Base-by-base conservation (phyloP, 2,797 vertebrate species). In the Yasuhikotakia modesta region DNA sequence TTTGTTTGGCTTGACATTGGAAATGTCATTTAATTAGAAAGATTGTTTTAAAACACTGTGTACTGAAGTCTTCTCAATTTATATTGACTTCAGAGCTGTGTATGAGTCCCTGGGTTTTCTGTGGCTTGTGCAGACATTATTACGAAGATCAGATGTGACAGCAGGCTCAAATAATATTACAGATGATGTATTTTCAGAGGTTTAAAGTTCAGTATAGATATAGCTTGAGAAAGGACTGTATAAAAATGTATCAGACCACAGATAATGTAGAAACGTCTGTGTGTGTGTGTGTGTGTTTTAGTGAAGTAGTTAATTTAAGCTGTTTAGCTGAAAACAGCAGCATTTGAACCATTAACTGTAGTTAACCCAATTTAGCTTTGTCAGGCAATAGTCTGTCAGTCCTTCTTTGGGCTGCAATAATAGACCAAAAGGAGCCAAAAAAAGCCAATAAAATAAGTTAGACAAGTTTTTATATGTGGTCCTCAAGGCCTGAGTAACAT, bases 341-440 rank as follows among this genome's bases (percentile, higher is more conserved):
- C 71, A 43, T 55, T 55, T 82, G 67, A 82, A 78, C 81, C 80
- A 75, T 65, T 61, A 72, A 75, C 27, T 87, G 83, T 85, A 86
- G 70, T 77, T 78, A 87, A 88, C 84, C 82, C 85, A 78, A 80
- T 87, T 89, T 87, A 82, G 70, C 78, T 86, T 85, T 80, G 84
- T 82, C 83, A 70, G 67, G 81, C 79, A 79, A 61, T 27, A 76
- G 61, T 76, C 13, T 3, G 35, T 68, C 60, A 45, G 68, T 66
- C 55, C 73, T 67, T 50, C 45, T 63, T 79, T 67, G 63, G 43
- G 55, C 21, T 5, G 14, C 52, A 72, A 39, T 30, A 78, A 39
- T 7, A 39, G 35, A 50, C 52, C 52, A 79, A 61, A 77, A 55
- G 21, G 39, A 70, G 14, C 14, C 24, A 63, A 70, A 67, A n/a